Evolutionary conservation across 2,113 vertebrate genomes (phyloP), one percentile per base, ranked within the genome.

Genomic region (Copsychus sechellarum): DNA sequence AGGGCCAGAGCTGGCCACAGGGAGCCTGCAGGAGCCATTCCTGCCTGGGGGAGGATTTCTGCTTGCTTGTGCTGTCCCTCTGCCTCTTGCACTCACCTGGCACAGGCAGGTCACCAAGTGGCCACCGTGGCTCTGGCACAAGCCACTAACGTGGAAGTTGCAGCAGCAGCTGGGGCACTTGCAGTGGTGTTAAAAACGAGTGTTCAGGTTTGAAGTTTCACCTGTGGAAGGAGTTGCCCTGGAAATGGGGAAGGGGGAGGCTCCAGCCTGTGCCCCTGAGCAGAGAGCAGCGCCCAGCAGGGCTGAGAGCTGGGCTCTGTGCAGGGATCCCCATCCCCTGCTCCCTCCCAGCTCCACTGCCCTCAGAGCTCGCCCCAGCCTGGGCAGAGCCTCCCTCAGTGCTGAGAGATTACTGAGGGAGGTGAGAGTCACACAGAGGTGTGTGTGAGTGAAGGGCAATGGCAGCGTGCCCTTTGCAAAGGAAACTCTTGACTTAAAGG

Each of bases 401-500:
- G n/a, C n/a, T n/a, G n/a, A n/a, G n/a, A n/a, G n/a, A n/a, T n/a
- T n/a, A n/a, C n/a, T n/a, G n/a, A n/a, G n/a, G n/a, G n/a, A n/a
- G n/a, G n/a, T n/a, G 61, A 80, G 65, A 42, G 57, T 56, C 62
- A 23, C 24, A 4, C 2, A 1, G 2, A 1, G 2, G 34, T 36
- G 38, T 2, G 1, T 34, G 38, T 53, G 26, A 12, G 0, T 31
- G 81, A 80, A 76, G 62, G 91, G 71, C 7, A 1, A 8, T 7
- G 1, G 60, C 65, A 74, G 36, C 1, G 1, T 67, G 86, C 87
- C 87, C 85, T 87, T 71, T 58, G 82, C 76, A 93, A 74, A 86
- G 70, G 76, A 51, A 80, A 83, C 61, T 86, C 76, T 92, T 83
- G 90, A 87, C 92, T 95, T 93, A 88, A 92, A 97, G 95, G 96